Percentiles rank a stretch among this genome's conserved stretches.
Evolutionary conservation across 2,888 invertebrate genomes (phyloP).

Genomic region (Hypomecis atomaria): DNA sequence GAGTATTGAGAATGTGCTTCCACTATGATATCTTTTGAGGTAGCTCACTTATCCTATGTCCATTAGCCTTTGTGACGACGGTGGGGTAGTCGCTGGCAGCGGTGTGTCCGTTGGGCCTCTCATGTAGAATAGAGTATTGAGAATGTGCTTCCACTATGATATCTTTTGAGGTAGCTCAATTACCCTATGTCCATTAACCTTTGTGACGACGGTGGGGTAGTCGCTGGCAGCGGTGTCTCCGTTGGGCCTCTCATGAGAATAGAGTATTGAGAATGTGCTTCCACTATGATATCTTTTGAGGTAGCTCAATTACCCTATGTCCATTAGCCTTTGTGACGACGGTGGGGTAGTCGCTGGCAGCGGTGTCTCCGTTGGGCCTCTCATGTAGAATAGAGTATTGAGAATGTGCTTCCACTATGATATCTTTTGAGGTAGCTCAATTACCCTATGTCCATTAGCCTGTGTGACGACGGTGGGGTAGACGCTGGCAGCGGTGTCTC

Average conservation of each 20-base stretch:
- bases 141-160: conserved; percentile 95
- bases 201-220: conserved; percentile 89
- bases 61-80: conserved; percentile 83
- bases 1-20: too few species aligned
- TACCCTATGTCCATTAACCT: conserved; percentile 79
- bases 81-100: conserved; percentile 89
- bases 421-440: conserved; percentile 86
- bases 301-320: conserved; percentile 62
- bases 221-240: conserved; percentile 84
- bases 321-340: conserved; percentile 84
- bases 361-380: conserved; percentile 58
- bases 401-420: conserved; percentile 94
- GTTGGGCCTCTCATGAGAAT: conserved; percentile 82
- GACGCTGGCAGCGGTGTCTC: conserved; percentile 81
- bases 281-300: not conserved
- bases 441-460: conserved; percentile 75
- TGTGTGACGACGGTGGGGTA: conserved; percentile 90
- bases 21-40: too few species aligned
- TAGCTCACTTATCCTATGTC: conserved; percentile 67
- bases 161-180: conserved; percentile 86
- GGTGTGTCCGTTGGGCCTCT: conserved; percentile 83
- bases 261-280: too few species aligned
- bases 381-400: conserved; percentile 89
- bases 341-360: conserved; percentile 88
- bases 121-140: conserved; percentile 90